Conservation (phyloP, 1,140 invertebrate genomes). For the Drosophila persimilis region DNA sequence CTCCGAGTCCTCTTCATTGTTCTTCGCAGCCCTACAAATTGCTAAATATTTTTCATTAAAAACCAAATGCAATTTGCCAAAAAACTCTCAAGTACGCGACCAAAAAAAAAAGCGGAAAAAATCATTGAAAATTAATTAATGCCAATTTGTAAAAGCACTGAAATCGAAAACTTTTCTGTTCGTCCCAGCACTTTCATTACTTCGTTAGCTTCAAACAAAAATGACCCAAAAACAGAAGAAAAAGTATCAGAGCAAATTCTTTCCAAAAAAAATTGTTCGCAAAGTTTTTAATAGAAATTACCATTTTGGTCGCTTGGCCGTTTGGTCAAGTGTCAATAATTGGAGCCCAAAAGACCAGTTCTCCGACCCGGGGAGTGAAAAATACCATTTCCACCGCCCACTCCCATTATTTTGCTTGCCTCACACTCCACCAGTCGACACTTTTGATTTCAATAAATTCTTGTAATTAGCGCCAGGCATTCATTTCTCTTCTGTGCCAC, state of each 20-base stretch:
- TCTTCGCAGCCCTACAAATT: constrained; percentile 24
- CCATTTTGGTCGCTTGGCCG: constrained; percentile 73
- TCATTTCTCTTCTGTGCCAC: constrained; percentile 56
- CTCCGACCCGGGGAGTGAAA: constrained; percentile 7
- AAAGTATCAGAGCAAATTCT: constrained; percentile 45
- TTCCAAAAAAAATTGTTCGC: constrained; percentile 62
- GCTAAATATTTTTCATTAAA: constrained; percentile 54
- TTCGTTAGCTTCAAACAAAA: constrained; percentile 61
- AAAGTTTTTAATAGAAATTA: constrained; percentile 81
- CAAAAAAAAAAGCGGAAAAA: constrained; percentile 30
- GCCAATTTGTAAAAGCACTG: constrained; percentile 76
- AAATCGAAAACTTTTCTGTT: constrained; percentile 75
- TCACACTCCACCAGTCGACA: constrained; percentile 47
- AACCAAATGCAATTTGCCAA: constrained; percentile 46
- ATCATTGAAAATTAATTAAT: constrained; percentile 78
- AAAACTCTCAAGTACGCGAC: constrained; percentile 29
- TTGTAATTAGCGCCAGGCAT: constrained; percentile 74
- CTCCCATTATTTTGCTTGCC: background rate
- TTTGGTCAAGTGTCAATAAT: constrained; percentile 80
- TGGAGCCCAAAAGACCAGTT: constrained; percentile 38
- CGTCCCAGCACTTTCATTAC: constrained; percentile 64
- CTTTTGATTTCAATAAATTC: constrained; percentile 80
- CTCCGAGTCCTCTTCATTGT: background rate
- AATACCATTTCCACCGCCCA: constrained; percentile 51
- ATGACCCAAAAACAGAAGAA: constrained; percentile 46